These are phyloP conservation scores for Lepidurus packardi DNA, from an alignment of 1,140 invertebrate genomes.

Conservation along the genomic window DNA sequence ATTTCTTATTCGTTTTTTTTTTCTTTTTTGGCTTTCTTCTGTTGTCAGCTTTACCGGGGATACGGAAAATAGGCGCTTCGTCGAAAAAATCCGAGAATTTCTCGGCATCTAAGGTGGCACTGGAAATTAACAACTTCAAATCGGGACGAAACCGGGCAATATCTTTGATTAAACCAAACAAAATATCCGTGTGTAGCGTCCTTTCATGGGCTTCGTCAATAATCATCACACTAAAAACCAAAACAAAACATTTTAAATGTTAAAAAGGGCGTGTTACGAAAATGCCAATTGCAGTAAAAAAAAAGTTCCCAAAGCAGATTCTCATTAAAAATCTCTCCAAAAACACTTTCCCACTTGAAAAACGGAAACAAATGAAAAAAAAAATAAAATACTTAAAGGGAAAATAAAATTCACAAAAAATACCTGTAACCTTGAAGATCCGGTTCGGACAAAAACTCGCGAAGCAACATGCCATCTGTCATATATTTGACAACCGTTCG, in stretches of 20 bases:
- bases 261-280: background rate
- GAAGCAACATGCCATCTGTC: slow-evolving; percentile 96
- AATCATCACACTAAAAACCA: slow-evolving; percentile 79
- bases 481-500: slow-evolving; percentile 92
- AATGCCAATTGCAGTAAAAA: background rate
- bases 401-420: background rate
- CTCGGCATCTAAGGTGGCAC: slow-evolving; percentile 94
- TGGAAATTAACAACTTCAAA: slow-evolving; percentile 93
- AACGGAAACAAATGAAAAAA: background rate
- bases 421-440: slow-evolving; percentile 81
- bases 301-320: background rate
- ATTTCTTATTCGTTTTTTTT: background rate
- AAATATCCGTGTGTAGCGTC: slow-evolving; percentile 94
- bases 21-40: background rate
- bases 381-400: background rate
- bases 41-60: slow-evolving; percentile 62
- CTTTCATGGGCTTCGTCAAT: slow-evolving; percentile 99
- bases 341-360: background rate
- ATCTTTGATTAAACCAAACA: slow-evolving; percentile 98
- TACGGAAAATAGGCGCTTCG: slow-evolving; percentile 94
- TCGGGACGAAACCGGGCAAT: slow-evolving; percentile 90
- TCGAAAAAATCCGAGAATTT: slow-evolving; percentile 99
- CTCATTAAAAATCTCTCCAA: background rate
- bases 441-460: slow-evolving; percentile 96
- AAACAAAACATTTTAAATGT: slow-evolving; percentile 11